Percentiles rank a stretch among this genome's conserved stretches.
phyloP scores from a whole-genome alignment of 2,113 vertebrate genomes.

The Trinectes maculatus region DNA sequence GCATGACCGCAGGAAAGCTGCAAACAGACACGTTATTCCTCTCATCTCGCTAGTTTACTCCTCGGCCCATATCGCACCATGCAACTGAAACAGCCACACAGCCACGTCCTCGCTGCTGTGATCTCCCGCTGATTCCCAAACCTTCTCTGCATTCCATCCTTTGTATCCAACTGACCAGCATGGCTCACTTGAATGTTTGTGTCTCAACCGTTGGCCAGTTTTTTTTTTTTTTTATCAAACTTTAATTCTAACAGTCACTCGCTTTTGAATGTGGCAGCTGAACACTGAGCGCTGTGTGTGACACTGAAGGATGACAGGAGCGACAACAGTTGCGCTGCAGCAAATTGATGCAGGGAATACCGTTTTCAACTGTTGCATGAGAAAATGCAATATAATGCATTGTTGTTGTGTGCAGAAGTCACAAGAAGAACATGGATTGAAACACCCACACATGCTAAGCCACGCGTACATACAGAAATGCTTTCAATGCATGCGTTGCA shows the following conservation, averaged over 20 bases:
- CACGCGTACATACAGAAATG: constrained; percentile 9
- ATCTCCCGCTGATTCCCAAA: constrained; percentile 25
- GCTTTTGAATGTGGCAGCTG: constrained; percentile 10
- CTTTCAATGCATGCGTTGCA: constrained; percentile 49
- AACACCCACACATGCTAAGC: constrained; percentile 46
- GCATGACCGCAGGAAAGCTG: constrained; percentile 25
- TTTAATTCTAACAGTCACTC: constrained; percentile 39
- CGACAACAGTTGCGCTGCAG: constrained; percentile 14
- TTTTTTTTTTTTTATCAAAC: constrained; percentile 43
- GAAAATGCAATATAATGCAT: constrained; percentile 44
- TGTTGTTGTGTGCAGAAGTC: constrained; percentile 10
- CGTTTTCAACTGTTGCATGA: constrained; percentile 32
- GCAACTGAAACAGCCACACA: constrained; percentile 30
- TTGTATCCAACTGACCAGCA: constrained; percentile 13
- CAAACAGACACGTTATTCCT: constrained; percentile 21
- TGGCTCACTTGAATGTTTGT: constrained; percentile 16
- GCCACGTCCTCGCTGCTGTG: constrained; percentile 15
- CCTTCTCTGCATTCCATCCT: constrained; percentile 42
- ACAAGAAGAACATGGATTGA: constrained; percentile 47
- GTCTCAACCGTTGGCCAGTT: constrained; percentile 13
- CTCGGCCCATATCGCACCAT: constrained; percentile 25
- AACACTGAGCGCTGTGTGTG: constrained; percentile 8
- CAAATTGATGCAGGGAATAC: constrained; percentile 31
- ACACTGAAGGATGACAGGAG: constrained; percentile 45
- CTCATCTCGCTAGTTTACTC: constrained; percentile 35